Percentiles rank a stretch among this genome's conserved stretches.
These are phyloP conservation scores for Dromococcyx pavoninus DNA, from an alignment of 2,797 vertebrate genomes.

Conservation along the genomic window DNA sequence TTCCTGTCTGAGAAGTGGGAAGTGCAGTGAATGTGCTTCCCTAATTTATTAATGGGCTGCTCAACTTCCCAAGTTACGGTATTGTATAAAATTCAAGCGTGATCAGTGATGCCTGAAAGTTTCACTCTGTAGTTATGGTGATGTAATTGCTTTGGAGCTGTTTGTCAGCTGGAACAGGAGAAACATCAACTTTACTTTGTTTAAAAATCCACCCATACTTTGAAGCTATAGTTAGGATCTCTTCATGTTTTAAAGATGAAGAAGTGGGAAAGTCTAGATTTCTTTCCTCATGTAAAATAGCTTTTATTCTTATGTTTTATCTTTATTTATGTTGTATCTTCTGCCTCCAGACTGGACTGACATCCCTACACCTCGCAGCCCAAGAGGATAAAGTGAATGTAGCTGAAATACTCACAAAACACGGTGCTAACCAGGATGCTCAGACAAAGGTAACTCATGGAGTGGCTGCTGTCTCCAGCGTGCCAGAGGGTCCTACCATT, in stretches of 20 bases:
- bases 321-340: background rate
- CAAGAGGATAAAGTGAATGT: slow-evolving; percentile 95
- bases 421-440: slow-evolving; percentile 88
- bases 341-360: slow-evolving; percentile 86
- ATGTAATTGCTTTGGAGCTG: background rate
- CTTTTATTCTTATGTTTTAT: background rate
- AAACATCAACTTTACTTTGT: background rate
- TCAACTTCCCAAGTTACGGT: background rate
- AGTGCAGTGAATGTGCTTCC: background rate
- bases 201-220: background rate
- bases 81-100: background rate
- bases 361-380: slow-evolving; percentile 92
- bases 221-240: background rate
- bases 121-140: background rate
- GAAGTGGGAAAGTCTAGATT: background rate
- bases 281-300: background rate
- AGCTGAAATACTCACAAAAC: slow-evolving; percentile 85
- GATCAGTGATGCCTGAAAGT: background rate
- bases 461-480: background rate
- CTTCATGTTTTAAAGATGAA: background rate
- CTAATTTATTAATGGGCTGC: background rate
- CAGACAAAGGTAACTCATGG: slow-evolving; percentile 89
- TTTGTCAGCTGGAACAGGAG: background rate
- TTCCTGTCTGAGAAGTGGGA: slow-evolving; percentile 11
- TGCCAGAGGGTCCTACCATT: background rate